These are phyloP conservation scores for Cotesia glomerata DNA, from an alignment of 1,140 invertebrate species.

Conservation along the genomic window DNA sequence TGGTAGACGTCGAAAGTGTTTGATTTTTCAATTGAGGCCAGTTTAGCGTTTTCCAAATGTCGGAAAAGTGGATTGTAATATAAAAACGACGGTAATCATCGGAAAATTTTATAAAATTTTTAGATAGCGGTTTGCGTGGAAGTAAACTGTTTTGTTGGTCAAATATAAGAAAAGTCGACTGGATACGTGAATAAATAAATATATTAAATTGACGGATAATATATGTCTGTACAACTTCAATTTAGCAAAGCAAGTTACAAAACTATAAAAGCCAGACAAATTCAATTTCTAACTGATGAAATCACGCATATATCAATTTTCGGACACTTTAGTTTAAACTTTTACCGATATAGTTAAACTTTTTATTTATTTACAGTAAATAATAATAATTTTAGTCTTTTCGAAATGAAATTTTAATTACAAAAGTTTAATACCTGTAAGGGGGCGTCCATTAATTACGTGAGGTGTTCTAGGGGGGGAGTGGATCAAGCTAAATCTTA, in stretches of 20 bases:
- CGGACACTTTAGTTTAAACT: neutral
- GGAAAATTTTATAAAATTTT: constrained; percentile 9
- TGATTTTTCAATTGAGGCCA: constrained; percentile 27
- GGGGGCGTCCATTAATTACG: too few species aligned
- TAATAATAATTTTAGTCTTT: neutral
- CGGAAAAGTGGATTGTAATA: constrained; percentile 4
- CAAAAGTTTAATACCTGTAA: too few species aligned
- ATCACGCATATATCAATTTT: constrained; percentile 22
- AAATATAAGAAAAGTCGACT: neutral
- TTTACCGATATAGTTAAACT: neutral
- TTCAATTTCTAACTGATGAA: constrained; percentile 20
- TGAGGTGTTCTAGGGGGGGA: too few species aligned
- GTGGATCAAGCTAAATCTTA: too few species aligned
- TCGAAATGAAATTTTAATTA: too few species aligned
- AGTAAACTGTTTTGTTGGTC: neutral
- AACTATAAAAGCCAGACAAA: constrained; percentile 19
- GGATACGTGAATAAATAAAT: neutral
- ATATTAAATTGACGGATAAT: neutral
- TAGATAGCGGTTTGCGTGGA: constrained; percentile 2
- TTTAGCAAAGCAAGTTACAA: constrained; percentile 16
- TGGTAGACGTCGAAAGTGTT: constrained; percentile 17
- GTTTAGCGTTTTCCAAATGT: constrained; percentile 22
- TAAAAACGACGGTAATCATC: neutral
- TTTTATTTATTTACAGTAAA: neutral
- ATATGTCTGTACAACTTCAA: neutral